Conservation (phyloP, 2,797 vertebrate species). For the Nannoperca obscura region DNA sequence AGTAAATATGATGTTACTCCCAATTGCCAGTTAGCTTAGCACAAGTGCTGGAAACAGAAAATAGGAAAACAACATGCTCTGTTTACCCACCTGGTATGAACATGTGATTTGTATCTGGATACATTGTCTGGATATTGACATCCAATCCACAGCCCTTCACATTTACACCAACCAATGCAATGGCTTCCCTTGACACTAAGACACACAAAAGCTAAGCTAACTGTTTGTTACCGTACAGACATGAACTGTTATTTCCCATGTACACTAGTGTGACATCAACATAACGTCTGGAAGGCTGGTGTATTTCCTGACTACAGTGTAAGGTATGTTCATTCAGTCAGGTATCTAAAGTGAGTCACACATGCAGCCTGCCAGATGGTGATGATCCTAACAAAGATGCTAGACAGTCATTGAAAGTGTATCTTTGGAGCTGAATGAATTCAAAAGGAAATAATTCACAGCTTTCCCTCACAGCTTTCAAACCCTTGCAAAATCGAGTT, state of each 20-base stretch:
- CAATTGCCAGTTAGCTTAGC: background rate
- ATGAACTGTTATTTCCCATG: background rate
- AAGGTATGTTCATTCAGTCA: slow-evolving; percentile 6
- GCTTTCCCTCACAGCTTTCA: background rate
- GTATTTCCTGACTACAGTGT: slow-evolving; percentile 10
- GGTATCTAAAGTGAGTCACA: slow-evolving; percentile 27
- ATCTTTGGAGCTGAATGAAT: slow-evolving; percentile 1
- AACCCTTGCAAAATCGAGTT: slow-evolving; percentile 12
- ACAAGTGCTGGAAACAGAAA: background rate
- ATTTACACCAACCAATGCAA: background rate
- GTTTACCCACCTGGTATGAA: background rate
- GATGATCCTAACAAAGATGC: background rate
- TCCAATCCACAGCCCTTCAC: background rate
- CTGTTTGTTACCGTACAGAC: background rate
- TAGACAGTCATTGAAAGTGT: background rate
- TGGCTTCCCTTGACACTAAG: too few species aligned
- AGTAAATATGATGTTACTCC: background rate
- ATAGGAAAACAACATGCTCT: background rate
- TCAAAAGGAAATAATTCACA: background rate
- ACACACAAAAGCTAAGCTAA: background rate
- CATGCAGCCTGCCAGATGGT: slow-evolving; percentile 6
- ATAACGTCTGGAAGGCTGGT: background rate
- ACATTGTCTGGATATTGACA: slow-evolving; percentile 1
- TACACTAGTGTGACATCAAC: too few species aligned
- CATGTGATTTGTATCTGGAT: background rate